Base-by-base conservation (phyloP, 2,888 invertebrate species). In the Cantharis rustica region DNA sequence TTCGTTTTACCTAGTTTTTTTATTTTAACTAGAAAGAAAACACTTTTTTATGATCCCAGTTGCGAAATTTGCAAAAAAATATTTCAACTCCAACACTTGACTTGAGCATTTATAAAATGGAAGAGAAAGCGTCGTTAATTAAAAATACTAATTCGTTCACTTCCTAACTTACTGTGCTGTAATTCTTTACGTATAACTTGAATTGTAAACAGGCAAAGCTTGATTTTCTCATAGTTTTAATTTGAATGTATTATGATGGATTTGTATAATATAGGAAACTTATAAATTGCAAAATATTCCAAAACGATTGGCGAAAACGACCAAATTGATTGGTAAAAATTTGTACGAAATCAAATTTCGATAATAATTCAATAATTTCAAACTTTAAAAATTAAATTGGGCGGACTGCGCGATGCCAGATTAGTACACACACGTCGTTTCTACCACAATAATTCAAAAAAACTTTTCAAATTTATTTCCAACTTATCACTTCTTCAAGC, bases 111-210 rank as follows among this genome's bases (percentile, higher is more conserved):
- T 71, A 68, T 75, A 75, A 75, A 70, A 16, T 47, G 47, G 63
- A 47, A 27, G 75, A 75, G 75, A 75, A 75, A 75, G 75, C 71
- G 75, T 66, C 23, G 17, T 66, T 68, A 75, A 75, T 75, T 75
- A 71, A 16, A 71, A 75, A 75, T 71, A 75, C 71, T 68, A 71
- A 75, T 71, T 75, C 75, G 70, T 75, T 75, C 47, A 61, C 15
- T 61, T 23, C 17, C 70, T 17, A 23, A 16, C 27, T 69, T 27
- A 69, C 23, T 69, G 26, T 69, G 71, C 26, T 71, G 71, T 73
- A 62, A 63, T 70, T 75, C 61, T 75, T 61, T 69, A 17, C 68
- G 66, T 66, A 47, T 66, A 64, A 71, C 66, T 68, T 68, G 70
- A 70, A 64, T 71, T 66, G 68, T 70, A 64, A 70, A 71, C 71